Evolutionary conservation across 1,140 invertebrate genomes (phyloP), one percentile per base, ranked within the genome.

Genomic region (Neodiprion pinetum): DNA sequence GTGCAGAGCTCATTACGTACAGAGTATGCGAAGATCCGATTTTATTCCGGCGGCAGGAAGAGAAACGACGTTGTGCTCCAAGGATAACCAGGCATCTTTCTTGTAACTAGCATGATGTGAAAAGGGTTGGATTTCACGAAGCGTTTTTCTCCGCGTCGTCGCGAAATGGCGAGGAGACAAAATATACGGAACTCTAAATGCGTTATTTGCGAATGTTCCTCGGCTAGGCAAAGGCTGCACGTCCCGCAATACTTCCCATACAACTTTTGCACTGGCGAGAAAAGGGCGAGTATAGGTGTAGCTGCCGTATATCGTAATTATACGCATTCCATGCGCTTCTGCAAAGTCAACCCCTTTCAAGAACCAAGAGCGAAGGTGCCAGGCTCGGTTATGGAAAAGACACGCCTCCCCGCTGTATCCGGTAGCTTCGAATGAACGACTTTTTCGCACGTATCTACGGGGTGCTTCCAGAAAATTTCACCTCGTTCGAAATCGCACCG

Each of bases 231-330:
- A 40, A 74, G 73, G 11, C 14, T 65, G 17, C 80, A 77, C 77
- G 78, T 79, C n/a, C 21, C 14, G 69, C 50, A 71, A 50, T 71
- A 68, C 11, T 67, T 67, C 40, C 70, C 66, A 67, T 28, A 47
- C 67, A 23, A 75, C 61, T 71, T 21, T 14, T 65, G 61, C 61
- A 5, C 61, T 21, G 61, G 53, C n/a, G 10, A 11, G 1, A 14
- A 7, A 14, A 65, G 2, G 61, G 17, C 61, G 61, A 65, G 61
- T 14, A 17, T 61, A 65, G 5, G 11, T 21, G 21, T 21, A 23
- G 53, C 53, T 76, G 12, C 77, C 72, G 72, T 83, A 61, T 61
- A 81, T 83, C 80, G 83, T 85, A 85, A 86, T 86, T 86, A 86
- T 83, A 75, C 76, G 75, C 77, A 80, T 81, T 80, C 77, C 80